Conservation (phyloP, 1,140 invertebrate genomes). For the Cecropterus lyciades region DNA sequence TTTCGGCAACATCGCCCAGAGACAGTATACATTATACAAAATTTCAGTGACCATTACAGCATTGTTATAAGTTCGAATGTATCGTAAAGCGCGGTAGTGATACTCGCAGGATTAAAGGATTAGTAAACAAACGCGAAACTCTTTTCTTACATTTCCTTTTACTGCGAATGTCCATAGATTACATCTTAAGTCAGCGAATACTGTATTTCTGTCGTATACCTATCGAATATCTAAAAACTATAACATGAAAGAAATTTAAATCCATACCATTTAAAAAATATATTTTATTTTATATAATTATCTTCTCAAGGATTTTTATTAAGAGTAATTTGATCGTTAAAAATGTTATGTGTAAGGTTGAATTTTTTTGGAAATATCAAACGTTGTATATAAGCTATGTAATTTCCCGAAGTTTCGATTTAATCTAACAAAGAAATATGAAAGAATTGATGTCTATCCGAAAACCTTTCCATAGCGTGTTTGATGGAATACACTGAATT, state of each 20-base stretch:
- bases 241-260: too few species aligned
- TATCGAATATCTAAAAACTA: neutral
- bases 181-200: neutral
- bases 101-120: conserved; percentile 76
- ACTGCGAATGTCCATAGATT: neutral
- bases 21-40: conserved; percentile 46
- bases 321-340: too few species aligned
- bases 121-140: conserved; percentile 64
- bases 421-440: conserved; percentile 16
- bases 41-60: conserved; percentile 65
- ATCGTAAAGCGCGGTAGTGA: conserved; percentile 53
- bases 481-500: conserved; percentile 54
- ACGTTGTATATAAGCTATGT: too few species aligned
- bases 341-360: too few species aligned
- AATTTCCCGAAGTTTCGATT: neutral
- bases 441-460: conserved; percentile 40
- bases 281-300: too few species aligned
- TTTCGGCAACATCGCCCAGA: conserved; percentile 46
- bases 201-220: neutral
- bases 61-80: conserved; percentile 51
- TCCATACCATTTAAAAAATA: too few species aligned
- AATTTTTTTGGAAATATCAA: too few species aligned
- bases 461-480: conserved; percentile 38
- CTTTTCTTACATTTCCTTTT: conserved; percentile 48
- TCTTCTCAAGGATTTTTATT: too few species aligned